Conservation (phyloP, 2,113 vertebrate species). For the Lophotis ruficrista region DNA sequence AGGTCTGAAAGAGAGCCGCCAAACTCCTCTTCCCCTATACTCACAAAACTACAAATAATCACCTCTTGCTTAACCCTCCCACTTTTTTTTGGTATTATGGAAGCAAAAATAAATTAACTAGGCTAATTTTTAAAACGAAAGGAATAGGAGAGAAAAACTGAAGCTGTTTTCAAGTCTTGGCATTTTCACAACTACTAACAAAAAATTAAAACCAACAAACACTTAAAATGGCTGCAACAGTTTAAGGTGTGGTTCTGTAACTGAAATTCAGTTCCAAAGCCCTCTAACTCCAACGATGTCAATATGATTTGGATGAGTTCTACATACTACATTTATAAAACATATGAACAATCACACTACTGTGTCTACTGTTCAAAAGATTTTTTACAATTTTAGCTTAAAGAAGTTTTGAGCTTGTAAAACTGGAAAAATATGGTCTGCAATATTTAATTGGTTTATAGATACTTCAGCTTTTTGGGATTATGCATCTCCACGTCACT, state of each 20-base stretch:
- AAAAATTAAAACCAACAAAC: background rate
- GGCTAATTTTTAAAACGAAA: background rate
- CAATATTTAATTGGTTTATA: background rate
- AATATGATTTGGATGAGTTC: background rate
- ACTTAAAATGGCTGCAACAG: background rate
- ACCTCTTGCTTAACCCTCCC: background rate
- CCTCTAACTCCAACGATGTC: background rate
- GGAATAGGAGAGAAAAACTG: background rate
- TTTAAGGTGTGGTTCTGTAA: background rate
- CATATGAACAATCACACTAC: background rate
- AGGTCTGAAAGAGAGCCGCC: constrained; percentile 25
- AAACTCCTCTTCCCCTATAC: background rate
- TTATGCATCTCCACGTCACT: background rate
- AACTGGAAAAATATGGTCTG: background rate
- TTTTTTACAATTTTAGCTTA: background rate
- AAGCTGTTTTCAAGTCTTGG: background rate
- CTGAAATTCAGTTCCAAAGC: background rate
- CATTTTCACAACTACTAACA: background rate
- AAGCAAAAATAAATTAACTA: background rate
- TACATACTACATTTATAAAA: background rate
- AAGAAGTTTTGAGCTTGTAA: background rate
- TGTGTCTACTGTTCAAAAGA: background rate
- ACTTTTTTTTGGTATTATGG: background rate
- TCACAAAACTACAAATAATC: background rate
- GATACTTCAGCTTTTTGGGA: background rate